phyloP scores from a whole-genome alignment of 2,888 invertebrate genomes.

The Polymixis flavicincta region DNA sequence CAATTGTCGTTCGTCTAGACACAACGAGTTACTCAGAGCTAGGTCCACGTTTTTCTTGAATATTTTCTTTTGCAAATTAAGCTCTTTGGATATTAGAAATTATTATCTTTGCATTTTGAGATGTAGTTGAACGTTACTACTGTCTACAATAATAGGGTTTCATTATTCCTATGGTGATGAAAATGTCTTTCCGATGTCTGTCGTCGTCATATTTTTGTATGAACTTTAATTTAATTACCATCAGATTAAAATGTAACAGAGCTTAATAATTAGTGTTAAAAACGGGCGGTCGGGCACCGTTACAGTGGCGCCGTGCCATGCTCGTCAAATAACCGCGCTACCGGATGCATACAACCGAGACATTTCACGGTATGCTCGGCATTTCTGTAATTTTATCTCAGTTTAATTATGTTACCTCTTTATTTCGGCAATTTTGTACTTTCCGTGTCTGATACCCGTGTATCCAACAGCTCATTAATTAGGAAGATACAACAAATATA shows the following conservation, averaged over 20 bases:
- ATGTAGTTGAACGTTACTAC: background rate
- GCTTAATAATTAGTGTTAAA: background rate
- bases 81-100: background rate
- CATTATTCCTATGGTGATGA: background rate
- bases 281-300: no score
- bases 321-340: background rate
- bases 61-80: background rate
- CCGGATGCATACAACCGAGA: background rate
- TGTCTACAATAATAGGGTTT: background rate
- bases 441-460: background rate
- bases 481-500: background rate
- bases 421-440: background rate
- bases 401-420: background rate
- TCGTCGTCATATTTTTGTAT: background rate
- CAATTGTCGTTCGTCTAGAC: background rate
- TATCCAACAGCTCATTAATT: background rate
- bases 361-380: background rate
- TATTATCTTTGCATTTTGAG: background rate
- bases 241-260: background rate
- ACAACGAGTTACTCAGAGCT: background rate
- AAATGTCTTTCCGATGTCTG: background rate
- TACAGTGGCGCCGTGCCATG: background rate
- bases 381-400: background rate
- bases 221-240: background rate
- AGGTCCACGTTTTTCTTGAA: background rate